Base-by-base conservation (phyloP, 1,140 invertebrate genomes). In the Paracyclopina nana region DNA sequence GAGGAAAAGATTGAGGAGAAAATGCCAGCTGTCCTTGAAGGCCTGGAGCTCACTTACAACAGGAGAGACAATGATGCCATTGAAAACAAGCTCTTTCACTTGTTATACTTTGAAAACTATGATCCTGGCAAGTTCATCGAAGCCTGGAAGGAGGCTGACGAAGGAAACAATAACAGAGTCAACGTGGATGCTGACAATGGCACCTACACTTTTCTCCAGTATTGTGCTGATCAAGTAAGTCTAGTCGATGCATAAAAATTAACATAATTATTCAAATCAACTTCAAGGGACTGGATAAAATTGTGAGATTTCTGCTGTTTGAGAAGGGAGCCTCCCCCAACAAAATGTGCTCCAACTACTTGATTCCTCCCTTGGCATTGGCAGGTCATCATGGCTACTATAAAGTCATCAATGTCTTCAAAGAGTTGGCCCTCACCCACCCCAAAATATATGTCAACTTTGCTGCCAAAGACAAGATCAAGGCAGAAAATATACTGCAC, bases 311-410 rank as follows among this genome's bases (percentile, higher is more conserved):
- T n/a, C 34, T 50, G 11, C 5, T 50, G 14, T 18, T 22, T 12
- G 34, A 18, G 2, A 29, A 20, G 8, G 48, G 48, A 20, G 30
- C 48, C 2, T 20, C 41, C 28, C 48, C 48, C 14, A 50, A 50
- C 16, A 18, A n/a, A 22, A 40, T n/a, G 1, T 16, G 14, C 20
- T 18, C 4, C 3, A 18, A 16, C 11, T 28, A 50, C 12, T 6
- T 18, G 4, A 22, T n/a, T 2, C 3, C 50, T 4, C 38, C 50
- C n/a, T 14, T 46, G 8, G 16, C 43, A 3, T 22, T 52, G 18
- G 50, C 50, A 18, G 50, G 38, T 8, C 40, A 52, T 44, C 38
- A 44, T 22, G 50, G 50, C 6, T 52, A 46, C 25, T 52, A 52
- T 44, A 26, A 38, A 20, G 18, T 38, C 11, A 5, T 38, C 5